Evolutionary conservation across 2,797 vertebrate species (phyloP), one percentile per base, ranked within the genome.

Genomic region (Decapterus maruadsi): DNA sequence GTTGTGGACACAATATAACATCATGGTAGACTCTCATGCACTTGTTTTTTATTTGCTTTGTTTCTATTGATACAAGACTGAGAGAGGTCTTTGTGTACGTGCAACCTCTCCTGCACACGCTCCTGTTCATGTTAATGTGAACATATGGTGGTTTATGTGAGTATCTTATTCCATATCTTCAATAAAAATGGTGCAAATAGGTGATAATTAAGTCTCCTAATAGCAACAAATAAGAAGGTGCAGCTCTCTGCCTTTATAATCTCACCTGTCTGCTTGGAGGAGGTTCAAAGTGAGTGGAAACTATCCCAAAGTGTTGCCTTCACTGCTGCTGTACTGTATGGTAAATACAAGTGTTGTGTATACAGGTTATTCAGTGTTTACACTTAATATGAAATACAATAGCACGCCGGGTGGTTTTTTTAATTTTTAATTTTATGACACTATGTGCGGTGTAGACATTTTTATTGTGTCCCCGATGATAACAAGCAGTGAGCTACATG

Each of bases 211-310:
- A 19, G 3, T 10, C 3, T 60, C 34, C 31, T 58, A 72, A 62
- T 66, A 40, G 34, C 14, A 64, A 26, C 26, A 55, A 68, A 70
- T 50, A 14, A 56, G 56, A 54, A 53, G 6, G 13, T 68, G 36
- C 8, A 65, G 22, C 20, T 12, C 1, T 53, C 51, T 50, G 29
- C 51, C 62, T 40, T 29, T 1, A 7, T 43, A 17, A 36, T 62
- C n/a, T 48, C 40, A 29, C 3, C n/a, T 50, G 65, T 10, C 43
- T 73, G 43, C 50, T 48, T 50, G 4, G 50, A 19, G 6, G 8
- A 34, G 45, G 31, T 31, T 26, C 3, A 26, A 59, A 45, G 9
- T 54, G 13, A 20, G 3, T 51, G 20, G n/a, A 51, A 40, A 40
- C 38, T 40, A 22, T 26, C 16, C 14, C 16, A 1, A 6, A 53